Evolutionary conservation across 1,140 invertebrate genomes (phyloP).

Genomic region (Caenorhabditis elegans): DNA sequence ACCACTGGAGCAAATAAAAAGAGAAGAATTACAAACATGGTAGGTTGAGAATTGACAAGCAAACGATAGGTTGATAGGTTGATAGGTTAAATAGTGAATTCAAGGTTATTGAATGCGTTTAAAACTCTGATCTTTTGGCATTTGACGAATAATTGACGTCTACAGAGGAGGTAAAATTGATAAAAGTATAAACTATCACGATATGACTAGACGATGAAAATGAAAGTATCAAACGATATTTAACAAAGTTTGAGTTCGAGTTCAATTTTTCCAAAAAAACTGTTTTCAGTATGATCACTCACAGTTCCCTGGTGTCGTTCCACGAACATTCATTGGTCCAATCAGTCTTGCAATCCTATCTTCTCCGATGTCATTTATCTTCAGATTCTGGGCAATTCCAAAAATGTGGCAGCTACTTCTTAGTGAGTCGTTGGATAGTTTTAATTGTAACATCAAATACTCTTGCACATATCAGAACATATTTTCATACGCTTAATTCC

Average conservation of each 20-base stretch:
- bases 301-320: slow-evolving; percentile 96
- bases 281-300: slow-evolving; percentile 89
- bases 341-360: slow-evolving; percentile 74
- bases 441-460: slow-evolving; percentile 8
- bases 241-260: no score
- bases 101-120: no score
- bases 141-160: no score
- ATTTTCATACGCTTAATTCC: no score
- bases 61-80: no score
- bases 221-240: no score
- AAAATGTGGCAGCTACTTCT: slow-evolving; percentile 89
- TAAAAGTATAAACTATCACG: no score
- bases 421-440: slow-evolving; percentile 73
- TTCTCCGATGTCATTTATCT: slow-evolving; percentile 76
- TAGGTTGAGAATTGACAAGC: no score
- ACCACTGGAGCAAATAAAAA: not conserved
- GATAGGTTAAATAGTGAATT: no score
- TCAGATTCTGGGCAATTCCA: slow-evolving; percentile 75
- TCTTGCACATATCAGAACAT: no score
- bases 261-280: not conserved
- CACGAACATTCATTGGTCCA: slow-evolving; percentile 90
- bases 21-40: not conserved
- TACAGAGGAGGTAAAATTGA: no score
- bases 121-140: not conserved
- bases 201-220: no score